These are phyloP conservation scores for Trichonephila clavata DNA, from an alignment of 1,140 invertebrate genomes.

Conservation along the genomic window DNA sequence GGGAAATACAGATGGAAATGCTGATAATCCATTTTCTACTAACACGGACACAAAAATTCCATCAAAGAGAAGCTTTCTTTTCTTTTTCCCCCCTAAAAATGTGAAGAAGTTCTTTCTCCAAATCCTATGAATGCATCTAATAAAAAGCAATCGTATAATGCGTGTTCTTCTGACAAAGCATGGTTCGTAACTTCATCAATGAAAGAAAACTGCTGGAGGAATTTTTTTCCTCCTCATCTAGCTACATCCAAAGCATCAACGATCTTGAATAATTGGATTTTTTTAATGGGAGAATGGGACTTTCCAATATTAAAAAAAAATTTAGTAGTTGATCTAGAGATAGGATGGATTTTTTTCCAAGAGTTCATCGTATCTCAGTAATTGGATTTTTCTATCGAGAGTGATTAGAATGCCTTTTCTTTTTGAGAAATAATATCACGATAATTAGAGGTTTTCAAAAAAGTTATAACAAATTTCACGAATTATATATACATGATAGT, in stretches of 20 bases:
- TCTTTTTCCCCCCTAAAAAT: not conserved
- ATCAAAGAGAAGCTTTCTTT: not conserved
- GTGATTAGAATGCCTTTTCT: not conserved
- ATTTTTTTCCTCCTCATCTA: not conserved
- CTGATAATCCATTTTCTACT: constrained; percentile 6
- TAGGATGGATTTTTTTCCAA: no score
- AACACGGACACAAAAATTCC: constrained; percentile 21
- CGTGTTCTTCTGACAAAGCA: not conserved
- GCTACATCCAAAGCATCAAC: not conserved
- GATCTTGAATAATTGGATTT: not conserved
- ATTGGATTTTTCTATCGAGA: no score
- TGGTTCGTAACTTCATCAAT: not conserved
- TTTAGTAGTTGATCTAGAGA: no score
- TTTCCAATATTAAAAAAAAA: no score
- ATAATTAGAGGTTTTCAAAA: no score
- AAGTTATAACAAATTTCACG: no score
- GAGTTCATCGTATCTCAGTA: no score
- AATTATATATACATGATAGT: no score
- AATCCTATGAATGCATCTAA: not conserved
- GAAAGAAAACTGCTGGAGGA: not conserved
- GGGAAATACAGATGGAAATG: not conserved
- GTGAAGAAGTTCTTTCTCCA: not conserved
- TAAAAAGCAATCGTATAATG: not conserved
- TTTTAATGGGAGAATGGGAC: not conserved
- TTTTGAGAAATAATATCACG: not conserved